A percentile compares a stretch with the other conserved stretches of the same genome.
Evolutionary conservation across 1,140 invertebrate species (phyloP).

Genomic region (Drosophila lini): DNA sequence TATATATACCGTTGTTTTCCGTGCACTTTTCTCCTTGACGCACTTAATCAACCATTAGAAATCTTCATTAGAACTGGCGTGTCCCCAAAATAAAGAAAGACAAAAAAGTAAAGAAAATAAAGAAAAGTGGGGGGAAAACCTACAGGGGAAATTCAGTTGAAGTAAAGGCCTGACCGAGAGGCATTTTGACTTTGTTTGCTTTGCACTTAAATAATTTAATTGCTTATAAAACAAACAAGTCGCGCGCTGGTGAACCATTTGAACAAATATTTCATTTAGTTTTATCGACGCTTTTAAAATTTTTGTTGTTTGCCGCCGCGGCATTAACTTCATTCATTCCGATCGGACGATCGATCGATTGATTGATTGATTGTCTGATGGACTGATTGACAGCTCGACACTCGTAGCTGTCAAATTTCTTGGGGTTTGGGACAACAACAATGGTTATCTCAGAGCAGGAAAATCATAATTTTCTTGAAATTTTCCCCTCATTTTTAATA

Average conservation of each 20-base stretch:
- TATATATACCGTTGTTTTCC: not conserved
- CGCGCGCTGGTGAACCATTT: slow-evolving; percentile 32
- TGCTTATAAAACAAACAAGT: slow-evolving; percentile 77
- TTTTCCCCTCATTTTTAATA: not conserved
- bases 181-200: slow-evolving; percentile 67
- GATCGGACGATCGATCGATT: slow-evolving; percentile 1
- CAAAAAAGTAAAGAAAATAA: slow-evolving; percentile 1
- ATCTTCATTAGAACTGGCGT: slow-evolving; percentile 68
- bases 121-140: not conserved
- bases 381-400: slow-evolving; percentile 81
- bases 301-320: slow-evolving; percentile 55
- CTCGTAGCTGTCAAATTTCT: slow-evolving; percentile 76
- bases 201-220: slow-evolving; percentile 81
- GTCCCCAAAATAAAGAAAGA: slow-evolving; percentile 42
- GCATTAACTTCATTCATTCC: slow-evolving; percentile 16
- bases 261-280: slow-evolving; percentile 43
- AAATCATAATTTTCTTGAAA: not conserved
- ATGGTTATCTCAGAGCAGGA: slow-evolving; percentile 5
- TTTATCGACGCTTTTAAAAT: slow-evolving; percentile 21
- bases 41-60: slow-evolving; percentile 73
- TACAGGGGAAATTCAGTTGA: not conserved
- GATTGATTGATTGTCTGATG: slow-evolving; percentile 54
- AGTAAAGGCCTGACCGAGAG: slow-evolving; percentile 23
- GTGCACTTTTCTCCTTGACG: slow-evolving; percentile 20
- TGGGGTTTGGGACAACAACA: slow-evolving; percentile 15